A percentile compares a stretch with the other conserved stretches of the same genome.
These are phyloP conservation scores for Empis stercorea DNA, from an alignment of 2,888 invertebrate species.

Conservation along the genomic window DNA sequence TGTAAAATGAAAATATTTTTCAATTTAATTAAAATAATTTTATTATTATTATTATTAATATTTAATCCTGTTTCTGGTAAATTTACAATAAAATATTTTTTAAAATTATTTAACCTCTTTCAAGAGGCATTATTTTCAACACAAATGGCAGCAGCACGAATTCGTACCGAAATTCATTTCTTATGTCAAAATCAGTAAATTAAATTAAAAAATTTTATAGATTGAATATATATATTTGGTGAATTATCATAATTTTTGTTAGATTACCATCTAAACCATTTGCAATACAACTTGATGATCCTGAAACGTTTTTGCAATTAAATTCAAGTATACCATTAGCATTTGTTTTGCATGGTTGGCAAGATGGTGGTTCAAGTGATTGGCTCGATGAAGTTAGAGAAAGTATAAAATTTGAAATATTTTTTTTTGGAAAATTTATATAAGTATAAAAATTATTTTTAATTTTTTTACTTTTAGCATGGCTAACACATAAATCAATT, in stretches of 20 bases:
- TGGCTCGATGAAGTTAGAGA: conserved; percentile 29
- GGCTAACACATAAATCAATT: conserved; percentile 25
- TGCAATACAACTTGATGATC: conserved; percentile 23
- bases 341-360: conserved; percentile 33
- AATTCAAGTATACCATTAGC: conserved; percentile 24
- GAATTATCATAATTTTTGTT: not conserved
- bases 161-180: not conserved
- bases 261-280: not conserved
- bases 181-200: not conserved
- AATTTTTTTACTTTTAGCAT: conserved; percentile 18
- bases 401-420: conserved; percentile 19
- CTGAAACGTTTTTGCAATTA: conserved; percentile 24
- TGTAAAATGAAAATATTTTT: no score
- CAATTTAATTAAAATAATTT: no score
- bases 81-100: not conserved
- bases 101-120: not conserved
- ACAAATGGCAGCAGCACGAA: not conserved
- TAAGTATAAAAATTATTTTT: no score
- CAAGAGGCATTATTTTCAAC: not conserved
- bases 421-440: no score
- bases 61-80: no score
- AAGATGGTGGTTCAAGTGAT: conserved; percentile 28
- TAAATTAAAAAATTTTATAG: not conserved
- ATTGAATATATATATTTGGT: not conserved
- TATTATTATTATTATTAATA: no score